phyloP scores from a whole-genome alignment of 1,140 invertebrate genomes.

The Cherax destructor region DNA sequence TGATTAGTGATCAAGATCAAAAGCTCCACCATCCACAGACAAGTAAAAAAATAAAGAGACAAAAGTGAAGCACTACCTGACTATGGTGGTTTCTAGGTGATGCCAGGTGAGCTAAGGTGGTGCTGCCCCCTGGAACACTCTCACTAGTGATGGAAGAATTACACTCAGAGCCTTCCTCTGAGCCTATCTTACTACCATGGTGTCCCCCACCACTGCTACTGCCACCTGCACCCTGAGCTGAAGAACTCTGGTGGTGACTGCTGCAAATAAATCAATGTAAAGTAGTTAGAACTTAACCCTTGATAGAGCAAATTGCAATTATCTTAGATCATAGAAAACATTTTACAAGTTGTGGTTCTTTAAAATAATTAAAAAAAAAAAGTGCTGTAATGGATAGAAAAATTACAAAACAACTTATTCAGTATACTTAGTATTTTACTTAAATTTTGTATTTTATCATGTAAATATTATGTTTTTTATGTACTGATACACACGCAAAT shows the following conservation, averaged over 20 bases:
- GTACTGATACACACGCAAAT: too few relatives aligned
- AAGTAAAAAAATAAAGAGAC: neutral
- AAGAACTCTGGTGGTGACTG: slow-evolving; percentile 42
- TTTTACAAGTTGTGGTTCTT: too few relatives aligned
- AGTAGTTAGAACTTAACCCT: too few relatives aligned
- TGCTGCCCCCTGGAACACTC: slow-evolving; percentile 79
- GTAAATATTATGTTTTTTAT: too few relatives aligned
- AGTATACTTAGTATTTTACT: too few relatives aligned
- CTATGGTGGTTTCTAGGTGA: slow-evolving; percentile 53
- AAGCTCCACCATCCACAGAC: neutral
- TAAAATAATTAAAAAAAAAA: too few relatives aligned
- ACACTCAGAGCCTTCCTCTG: slow-evolving; percentile 86
- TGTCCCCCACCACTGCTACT: slow-evolving; percentile 73
- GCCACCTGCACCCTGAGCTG: slow-evolving; percentile 49
- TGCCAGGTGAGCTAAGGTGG: slow-evolving; percentile 70
- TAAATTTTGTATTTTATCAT: too few relatives aligned
- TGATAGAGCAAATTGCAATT: too few relatives aligned
- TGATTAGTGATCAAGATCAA: neutral
- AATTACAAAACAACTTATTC: too few relatives aligned
- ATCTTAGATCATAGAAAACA: too few relatives aligned
- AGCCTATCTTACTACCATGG: slow-evolving; percentile 81
- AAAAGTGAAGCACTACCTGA: slow-evolving; percentile 34
- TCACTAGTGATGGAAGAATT: slow-evolving; percentile 85
- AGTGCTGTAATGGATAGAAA: too few relatives aligned
- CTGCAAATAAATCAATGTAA: neutral